Conservation (phyloP, 2,888 invertebrate species). For the Argyra leucocephala region DNA sequence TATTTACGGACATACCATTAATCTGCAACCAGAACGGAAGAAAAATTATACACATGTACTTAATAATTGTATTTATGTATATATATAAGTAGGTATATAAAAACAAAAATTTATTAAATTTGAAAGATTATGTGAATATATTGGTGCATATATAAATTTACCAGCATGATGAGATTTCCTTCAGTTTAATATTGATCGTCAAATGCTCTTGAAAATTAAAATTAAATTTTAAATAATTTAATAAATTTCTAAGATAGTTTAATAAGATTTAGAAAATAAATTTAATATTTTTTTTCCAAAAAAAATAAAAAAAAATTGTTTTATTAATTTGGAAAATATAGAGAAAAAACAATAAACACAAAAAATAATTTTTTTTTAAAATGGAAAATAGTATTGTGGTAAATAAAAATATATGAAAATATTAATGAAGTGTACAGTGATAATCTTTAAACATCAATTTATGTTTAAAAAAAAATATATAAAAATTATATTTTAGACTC, state of each 20-base stretch:
- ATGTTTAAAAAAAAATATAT: too few relatives aligned
- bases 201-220: conserved; percentile 13
- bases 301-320: too few relatives aligned
- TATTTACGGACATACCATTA: not conserved
- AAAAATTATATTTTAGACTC: too few relatives aligned
- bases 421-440: too few relatives aligned
- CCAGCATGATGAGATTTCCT: conserved; percentile 19
- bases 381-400: not conserved
- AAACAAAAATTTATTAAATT: not conserved
- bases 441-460: too few relatives aligned
- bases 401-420: too few relatives aligned
- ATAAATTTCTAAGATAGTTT: not conserved
- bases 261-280: too few relatives aligned
- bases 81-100: not conserved
- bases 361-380: not conserved
- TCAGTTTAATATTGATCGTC: conserved; percentile 20
- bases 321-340: too few relatives aligned
- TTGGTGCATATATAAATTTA: conserved; percentile 21
- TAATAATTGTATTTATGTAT: not conserved
- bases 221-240: not conserved
- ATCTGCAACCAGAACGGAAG: not conserved
- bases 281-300: too few relatives aligned
- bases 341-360: not conserved
- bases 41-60: not conserved
- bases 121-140: conserved; percentile 9